Base-by-base conservation (phyloP, 2,113 vertebrate genomes). In the Zosterops pallidus region DNA sequence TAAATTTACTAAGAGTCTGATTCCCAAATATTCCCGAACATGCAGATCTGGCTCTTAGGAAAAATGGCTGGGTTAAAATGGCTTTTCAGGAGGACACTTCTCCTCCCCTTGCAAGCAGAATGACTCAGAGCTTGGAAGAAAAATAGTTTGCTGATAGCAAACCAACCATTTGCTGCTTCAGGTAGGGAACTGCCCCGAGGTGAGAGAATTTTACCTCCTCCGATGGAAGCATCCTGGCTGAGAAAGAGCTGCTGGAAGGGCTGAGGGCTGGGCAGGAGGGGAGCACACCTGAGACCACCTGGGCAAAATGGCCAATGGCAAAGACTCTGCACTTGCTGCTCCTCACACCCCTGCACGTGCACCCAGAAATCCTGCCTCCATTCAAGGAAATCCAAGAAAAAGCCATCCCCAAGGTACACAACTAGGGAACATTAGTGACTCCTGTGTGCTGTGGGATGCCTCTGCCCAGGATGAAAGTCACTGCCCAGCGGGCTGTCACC, bases 321-420 rank as follows among this genome's bases (percentile, higher is more conserved):
- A 47, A 44, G 31, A 4, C 31, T 16, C 12, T 18, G 20, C 25
- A 33, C 9, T 8, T 47, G 31, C 55, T 28, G 39, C 14, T 69
- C 19, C 55, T 62, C 39, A 39, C 26, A n/a, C 2, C 24, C 47
- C 37, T 46, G 18, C n/a, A 8, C 0, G 1, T 4, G 20, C 29
- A 31, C 11, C 23, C 60, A 60, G 50, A 81, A 77, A 57, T 49
- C 49, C 56, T 70, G 78, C 50, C 63, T 93, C 87, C 68, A 31
- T 50, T 57, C 28, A 77, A 53, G 35, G 82, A 92, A 86, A 95
- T 92, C 95, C 90, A 44, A 93, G 89, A 68, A 91, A 94, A 92
- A 82, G 59, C 65, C 25, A 65, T 19, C 74, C 65, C 77, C 69
- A 22, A 18, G 83, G n/a, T 12, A 56, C 63, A 56, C 5, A 63